Conservation (phyloP, 2,113 vertebrate species). For the Datnioides undecimradiatus region DNA sequence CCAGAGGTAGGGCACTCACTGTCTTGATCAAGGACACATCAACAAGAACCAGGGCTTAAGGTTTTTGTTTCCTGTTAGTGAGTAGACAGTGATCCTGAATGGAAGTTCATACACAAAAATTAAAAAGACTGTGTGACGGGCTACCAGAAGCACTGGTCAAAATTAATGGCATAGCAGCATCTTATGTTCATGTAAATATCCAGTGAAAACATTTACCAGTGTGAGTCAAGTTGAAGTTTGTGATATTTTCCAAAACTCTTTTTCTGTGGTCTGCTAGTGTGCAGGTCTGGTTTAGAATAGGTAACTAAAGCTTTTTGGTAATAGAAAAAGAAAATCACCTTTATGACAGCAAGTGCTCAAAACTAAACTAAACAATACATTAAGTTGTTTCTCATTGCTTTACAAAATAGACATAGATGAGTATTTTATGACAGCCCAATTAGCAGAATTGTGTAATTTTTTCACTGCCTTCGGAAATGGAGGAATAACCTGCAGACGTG, state of each 20-base stretch:
- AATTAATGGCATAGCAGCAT: neutral
- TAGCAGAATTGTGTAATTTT: too few species aligned
- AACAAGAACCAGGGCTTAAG: neutral
- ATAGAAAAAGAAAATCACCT: too few species aligned
- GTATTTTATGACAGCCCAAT: too few species aligned
- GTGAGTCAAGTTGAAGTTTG: too few species aligned
- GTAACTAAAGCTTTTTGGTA: neutral
- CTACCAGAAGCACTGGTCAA: neutral
- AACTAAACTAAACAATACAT: neutral
- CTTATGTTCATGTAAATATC: neutral
- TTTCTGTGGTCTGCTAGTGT: too few species aligned
- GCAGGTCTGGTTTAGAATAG: too few species aligned
- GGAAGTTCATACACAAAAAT: neutral
- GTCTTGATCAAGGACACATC: constrained; percentile 60
- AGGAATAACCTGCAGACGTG: too few species aligned
- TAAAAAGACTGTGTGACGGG: neutral
- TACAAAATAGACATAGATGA: neutral
- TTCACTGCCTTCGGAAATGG: too few species aligned
- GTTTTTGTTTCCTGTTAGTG: neutral
- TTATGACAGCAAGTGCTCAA: neutral
- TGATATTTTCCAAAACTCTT: too few species aligned
- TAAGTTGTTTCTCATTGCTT: neutral
- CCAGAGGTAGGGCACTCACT: constrained; percentile 33
- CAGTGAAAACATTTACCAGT: too few species aligned
- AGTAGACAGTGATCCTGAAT: neutral